Evolutionary conservation across 2,113 vertebrate genomes (phyloP), one percentile per base, ranked within the genome.

Genomic region (Sylvietta virens): DNA sequence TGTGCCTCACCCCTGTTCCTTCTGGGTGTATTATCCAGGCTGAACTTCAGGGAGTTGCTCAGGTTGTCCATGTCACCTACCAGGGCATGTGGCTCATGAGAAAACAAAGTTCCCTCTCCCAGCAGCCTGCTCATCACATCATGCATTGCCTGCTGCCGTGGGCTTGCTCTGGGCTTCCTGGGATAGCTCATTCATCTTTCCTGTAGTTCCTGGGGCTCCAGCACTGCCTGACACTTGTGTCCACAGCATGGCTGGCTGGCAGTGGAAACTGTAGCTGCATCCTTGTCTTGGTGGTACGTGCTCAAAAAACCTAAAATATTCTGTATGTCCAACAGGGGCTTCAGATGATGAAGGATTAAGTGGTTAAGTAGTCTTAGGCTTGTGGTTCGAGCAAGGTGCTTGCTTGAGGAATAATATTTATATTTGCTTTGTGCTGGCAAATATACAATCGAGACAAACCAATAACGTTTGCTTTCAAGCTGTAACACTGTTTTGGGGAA

Each of bases 321-420:
- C 3, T 65, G 33, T 84, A 58, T 77, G 95, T 96, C 84, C 69
- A 58, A 4, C 37, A n/a, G 0, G 8, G 20, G 54, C 87, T 96
- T 96, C 78, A 64, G 87, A 86, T 92, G 87, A 60, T 85, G 90
- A 90, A 72, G 86, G 58, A 81, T 90, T 84, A 85, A 97, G 91
- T 89, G 88, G 93, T 92, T 94, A 93, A 94, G 88, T 93, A 87
- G 86, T 86, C 81, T 97, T 91, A 85, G 71, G 69, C 27, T 91
- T 94, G 79, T 88, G 82, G 96, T 97, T 96, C 57, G 64, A 94
- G 86, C 58, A 88, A 90, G 93, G 95, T 79, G 65, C 44, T 53
- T 86, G 83, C 82, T 95, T 96, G 90, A 97, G 92, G 92, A 85
- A 96, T 94, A 95, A 90, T 97, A 74, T 98, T 97, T 98, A 90